A percentile compares a stretch with the other conserved stretches of the same genome.
Conservation (phyloP, 2,113 vertebrate species). For the Trachemys scripta region DNA sequence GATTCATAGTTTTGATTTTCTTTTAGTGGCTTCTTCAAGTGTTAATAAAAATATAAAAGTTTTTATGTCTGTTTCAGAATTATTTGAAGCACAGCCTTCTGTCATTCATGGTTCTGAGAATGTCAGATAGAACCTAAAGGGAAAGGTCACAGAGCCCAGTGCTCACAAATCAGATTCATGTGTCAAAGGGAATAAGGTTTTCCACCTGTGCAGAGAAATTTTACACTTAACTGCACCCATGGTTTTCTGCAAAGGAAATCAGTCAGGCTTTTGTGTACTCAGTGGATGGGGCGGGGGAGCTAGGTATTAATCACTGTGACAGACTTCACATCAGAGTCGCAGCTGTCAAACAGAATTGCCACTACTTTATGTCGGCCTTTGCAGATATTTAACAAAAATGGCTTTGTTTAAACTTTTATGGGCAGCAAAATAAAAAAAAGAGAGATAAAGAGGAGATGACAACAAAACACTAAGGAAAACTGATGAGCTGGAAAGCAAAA, state of each 20-base stretch:
- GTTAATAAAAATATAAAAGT: slow-evolving; percentile 73
- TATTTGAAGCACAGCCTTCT: slow-evolving; percentile 45
- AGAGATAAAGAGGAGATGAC: neutral
- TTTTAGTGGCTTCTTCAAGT: slow-evolving; percentile 66
- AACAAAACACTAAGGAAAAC: neutral
- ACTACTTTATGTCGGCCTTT: slow-evolving; percentile 1
- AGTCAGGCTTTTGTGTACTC: neutral
- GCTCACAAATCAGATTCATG: slow-evolving; percentile 49
- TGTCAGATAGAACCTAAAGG: slow-evolving; percentile 60
- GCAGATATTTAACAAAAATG: slow-evolving; percentile 16
- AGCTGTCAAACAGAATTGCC: slow-evolving; percentile 47
- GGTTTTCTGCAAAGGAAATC: slow-evolving; percentile 40
- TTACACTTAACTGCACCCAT: slow-evolving; percentile 49
- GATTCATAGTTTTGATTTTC: slow-evolving; percentile 76
- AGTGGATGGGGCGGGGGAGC: fast-evolving
- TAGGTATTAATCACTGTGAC: slow-evolving; percentile 44
- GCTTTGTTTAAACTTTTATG: slow-evolving; percentile 36
- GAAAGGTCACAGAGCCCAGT: slow-evolving; percentile 52
- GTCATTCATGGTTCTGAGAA: slow-evolving; percentile 36
- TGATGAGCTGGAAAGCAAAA: neutral
- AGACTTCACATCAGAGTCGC: slow-evolving; percentile 3
- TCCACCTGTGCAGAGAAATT: slow-evolving; percentile 55
- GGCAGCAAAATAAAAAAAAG: neutral
- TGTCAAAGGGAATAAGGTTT: slow-evolving; percentile 46
- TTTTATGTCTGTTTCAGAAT: slow-evolving; percentile 66